Evolutionary conservation across 2,888 invertebrate species (phyloP).

Genomic region (Tridacna gigas): DNA sequence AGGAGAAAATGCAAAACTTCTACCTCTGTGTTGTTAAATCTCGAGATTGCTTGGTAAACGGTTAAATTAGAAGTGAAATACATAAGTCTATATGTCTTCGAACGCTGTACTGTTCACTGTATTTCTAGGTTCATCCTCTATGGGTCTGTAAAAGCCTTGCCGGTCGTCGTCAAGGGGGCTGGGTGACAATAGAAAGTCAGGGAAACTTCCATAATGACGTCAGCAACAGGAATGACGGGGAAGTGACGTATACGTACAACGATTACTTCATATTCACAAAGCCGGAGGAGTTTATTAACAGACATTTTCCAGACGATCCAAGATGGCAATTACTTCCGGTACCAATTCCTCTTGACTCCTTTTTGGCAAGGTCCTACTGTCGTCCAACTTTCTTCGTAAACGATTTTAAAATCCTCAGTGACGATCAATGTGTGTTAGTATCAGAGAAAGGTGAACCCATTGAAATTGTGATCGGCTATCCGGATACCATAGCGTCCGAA

Average conservation of each 20-base stretch:
- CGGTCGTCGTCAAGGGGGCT: slow-evolving; percentile 44
- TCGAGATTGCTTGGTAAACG: too few relatives aligned
- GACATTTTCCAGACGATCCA: slow-evolving; percentile 61
- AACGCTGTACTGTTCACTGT: too few relatives aligned
- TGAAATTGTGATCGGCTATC: slow-evolving; percentile 43
- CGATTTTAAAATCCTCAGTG: slow-evolving; percentile 49
- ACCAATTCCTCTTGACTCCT: slow-evolving; percentile 49
- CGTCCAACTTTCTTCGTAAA: slow-evolving; percentile 51
- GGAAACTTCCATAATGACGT: slow-evolving; percentile 15
- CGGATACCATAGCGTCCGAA: slow-evolving; percentile 22
- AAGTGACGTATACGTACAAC: slow-evolving; percentile 37
- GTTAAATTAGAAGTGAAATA: too few relatives aligned
- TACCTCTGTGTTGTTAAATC: too few relatives aligned
- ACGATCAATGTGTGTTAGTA: slow-evolving; percentile 46
- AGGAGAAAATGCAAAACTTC: too few relatives aligned
- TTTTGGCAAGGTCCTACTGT: slow-evolving; percentile 45
- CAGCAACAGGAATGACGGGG: slow-evolving; percentile 22
- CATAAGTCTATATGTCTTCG: too few relatives aligned
- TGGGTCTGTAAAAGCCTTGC: slow-evolving; percentile 58
- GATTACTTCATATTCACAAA: slow-evolving; percentile 64
- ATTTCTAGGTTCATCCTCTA: slow-evolving; percentile 52
- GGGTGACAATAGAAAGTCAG: slow-evolving; percentile 57
- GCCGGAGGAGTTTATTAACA: slow-evolving; percentile 62
- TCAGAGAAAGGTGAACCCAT: slow-evolving; percentile 54
- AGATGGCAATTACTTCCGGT: slow-evolving; percentile 60